phyloP scores from a whole-genome alignment of 1,140 invertebrate species.

The Drosophila mayri region DNA sequence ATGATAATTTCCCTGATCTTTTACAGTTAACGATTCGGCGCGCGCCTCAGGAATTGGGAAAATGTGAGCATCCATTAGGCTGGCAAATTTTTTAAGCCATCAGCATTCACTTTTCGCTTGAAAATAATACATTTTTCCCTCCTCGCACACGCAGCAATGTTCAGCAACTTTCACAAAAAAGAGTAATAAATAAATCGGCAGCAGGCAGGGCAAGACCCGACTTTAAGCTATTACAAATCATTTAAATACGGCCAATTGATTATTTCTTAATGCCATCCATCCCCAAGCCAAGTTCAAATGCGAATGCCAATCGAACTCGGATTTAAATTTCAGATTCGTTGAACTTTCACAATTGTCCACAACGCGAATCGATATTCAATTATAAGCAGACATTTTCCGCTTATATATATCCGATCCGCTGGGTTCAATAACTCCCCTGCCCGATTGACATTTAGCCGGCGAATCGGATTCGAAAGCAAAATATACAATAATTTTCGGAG shows the following conservation, averaged over 20 bases:
- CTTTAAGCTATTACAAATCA: constrained; percentile 52
- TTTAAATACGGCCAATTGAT: constrained; percentile 72
- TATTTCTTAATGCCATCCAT: constrained; percentile 43
- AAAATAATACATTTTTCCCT: constrained; percentile 48
- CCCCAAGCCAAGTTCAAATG: constrained; percentile 25
- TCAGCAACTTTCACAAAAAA: constrained; percentile 65
- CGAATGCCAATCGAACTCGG: constrained; percentile 34
- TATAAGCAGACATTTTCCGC: constrained; percentile 61
- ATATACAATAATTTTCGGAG: constrained; percentile 25
- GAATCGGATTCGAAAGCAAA: constrained; percentile 63
- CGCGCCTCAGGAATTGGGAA: constrained; percentile 42
- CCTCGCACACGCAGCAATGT: constrained; percentile 58
- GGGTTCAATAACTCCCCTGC: constrained; percentile 62
- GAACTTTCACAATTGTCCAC: constrained; percentile 75
- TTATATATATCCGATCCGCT: constrained; percentile 10
- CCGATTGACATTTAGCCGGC: constrained; percentile 38
- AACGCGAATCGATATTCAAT: constrained; percentile 60
- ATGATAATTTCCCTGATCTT: constrained; percentile 65
- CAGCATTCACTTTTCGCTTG: constrained; percentile 75
- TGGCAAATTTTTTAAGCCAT: constrained; percentile 31
- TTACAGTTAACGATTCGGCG: constrained; percentile 65
- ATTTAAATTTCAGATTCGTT: constrained; percentile 68
- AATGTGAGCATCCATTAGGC: constrained; percentile 39
- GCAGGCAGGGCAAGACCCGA: constrained; percentile 18
- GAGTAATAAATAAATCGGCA: not conserved